These are phyloP conservation scores for Knipowitschia caucasica DNA, from an alignment of 2,797 vertebrate genomes.

Conservation along the genomic window DNA sequence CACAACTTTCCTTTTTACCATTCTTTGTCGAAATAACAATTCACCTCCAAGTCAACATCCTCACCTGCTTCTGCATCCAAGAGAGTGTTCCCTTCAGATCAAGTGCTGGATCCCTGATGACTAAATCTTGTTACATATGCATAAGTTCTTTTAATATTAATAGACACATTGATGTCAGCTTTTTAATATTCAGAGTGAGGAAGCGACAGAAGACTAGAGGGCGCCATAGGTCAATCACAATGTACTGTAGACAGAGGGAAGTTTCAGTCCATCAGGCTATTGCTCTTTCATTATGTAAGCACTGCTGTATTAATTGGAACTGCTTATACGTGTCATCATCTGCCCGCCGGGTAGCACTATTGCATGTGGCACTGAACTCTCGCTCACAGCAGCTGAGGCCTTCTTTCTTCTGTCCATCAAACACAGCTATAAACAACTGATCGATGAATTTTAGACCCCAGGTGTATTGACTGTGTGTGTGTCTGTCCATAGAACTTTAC, in stretches of 20 bases:
- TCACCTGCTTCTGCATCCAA: slow-evolving; percentile 21
- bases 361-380: slow-evolving; percentile 1
- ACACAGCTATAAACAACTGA: not conserved
- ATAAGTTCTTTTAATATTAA: slow-evolving; percentile 59
- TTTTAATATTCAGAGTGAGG: slow-evolving; percentile 52
- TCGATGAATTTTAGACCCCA: not conserved
- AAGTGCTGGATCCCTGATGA: slow-evolving; percentile 45
- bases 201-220: slow-evolving; percentile 31
- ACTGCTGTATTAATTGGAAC: slow-evolving; percentile 9
- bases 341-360: not conserved
- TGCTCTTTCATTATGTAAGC: slow-evolving; percentile 1
- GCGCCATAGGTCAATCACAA: slow-evolving; percentile 48
- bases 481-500: not conserved
- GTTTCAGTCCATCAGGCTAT: slow-evolving; percentile 3
- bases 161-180: slow-evolving; percentile 50
- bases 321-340: slow-evolving; percentile 6
- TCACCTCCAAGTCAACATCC: not conserved
- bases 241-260: slow-evolving; percentile 24
- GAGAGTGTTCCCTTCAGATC: slow-evolving; percentile 20
- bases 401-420: slow-evolving; percentile 4
- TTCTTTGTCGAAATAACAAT: not conserved
- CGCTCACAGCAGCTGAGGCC: slow-evolving; percentile 4
- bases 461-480: not conserved
- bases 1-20: slow-evolving; percentile 15
- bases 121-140: slow-evolving; percentile 58